Base-by-base conservation (phyloP, 2,888 invertebrate genomes). In the Folsomia manolachei region DNA sequence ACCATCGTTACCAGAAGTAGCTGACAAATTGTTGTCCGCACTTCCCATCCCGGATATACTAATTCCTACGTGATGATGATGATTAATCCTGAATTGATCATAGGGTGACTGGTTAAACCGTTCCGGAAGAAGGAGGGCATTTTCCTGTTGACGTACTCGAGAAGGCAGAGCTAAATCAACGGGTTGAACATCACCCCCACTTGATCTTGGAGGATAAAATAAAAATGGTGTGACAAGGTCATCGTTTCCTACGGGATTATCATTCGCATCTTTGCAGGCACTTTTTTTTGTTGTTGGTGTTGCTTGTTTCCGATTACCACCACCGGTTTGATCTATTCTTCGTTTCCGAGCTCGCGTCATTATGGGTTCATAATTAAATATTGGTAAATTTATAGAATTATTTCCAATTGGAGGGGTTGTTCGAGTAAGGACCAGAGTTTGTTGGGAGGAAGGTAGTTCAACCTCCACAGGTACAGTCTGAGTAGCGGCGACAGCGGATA, bases 261-360 rank as follows among this genome's bases (percentile, higher is more conserved):
- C 56, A 7, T 56, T 56, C 4, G n/a, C 21, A n/a, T 56, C 7
- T 18, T 51, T 51, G 51, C 18, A 51, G 56, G 56, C 56, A 56
- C 56, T 18, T 56, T 56, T 56, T n/a, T n/a, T n/a, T n/a, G n/a
- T n/a, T n/a, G n/a, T n/a, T n/a, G n/a, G n/a, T 19, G n/a, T 14
- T 7, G 7, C 56, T 56, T 14, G 7, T 39, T 39, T 39, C 39
- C 39, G 4, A n/a, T n/a, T 51, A 51, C 51, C 9, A 4, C 14
- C 27, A 23, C 21, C 39, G 1, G 51, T 24, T 65, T 71, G 75
- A 63, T 80, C 79, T 71, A 78, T 78, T 63, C 76, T 75, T 25
- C 80, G 72, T 69, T 80, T 80, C 64, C 80, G 71, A 1, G 80
- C 64, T n/a, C 80, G 71, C 11, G 80, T 80, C 80, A 80, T 80